Evolutionary conservation across 2,113 vertebrate species (phyloP).

Genomic region (Oceanites oceanicus): DNA sequence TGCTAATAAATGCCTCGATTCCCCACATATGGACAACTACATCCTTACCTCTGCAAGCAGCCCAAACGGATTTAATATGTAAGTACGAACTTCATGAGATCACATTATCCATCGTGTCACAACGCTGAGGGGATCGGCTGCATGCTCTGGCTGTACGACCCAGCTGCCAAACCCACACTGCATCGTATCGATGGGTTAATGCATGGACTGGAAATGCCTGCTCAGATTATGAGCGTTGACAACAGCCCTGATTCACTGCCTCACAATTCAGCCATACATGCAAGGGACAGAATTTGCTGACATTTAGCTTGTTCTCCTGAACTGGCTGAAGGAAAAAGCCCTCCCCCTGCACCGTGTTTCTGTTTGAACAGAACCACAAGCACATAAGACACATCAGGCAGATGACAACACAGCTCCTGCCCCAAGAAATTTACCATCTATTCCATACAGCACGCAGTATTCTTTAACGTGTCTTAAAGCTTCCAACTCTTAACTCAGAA

Average conservation of each 20-base stretch:
- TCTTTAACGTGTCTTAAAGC: neutral
- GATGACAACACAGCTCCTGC: neutral
- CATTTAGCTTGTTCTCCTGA: neutral
- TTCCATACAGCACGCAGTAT: neutral
- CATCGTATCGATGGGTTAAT: fast-evolving
- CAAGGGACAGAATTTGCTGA: neutral
- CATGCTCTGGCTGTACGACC: neutral
- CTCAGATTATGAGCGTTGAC: neutral
- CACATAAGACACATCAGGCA: neutral
- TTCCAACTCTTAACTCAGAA: neutral
- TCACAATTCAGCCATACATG: neutral
- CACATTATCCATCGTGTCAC: neutral
- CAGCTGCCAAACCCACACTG: neutral
- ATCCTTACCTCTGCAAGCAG: neutral
- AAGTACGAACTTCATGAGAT: neutral
- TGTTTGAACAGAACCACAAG: neutral
- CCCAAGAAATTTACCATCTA: neutral
- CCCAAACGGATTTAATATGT: neutral
- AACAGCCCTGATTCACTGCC: neutral
- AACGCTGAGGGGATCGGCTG: neutral
- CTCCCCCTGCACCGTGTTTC: neutral
- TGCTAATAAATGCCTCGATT: neutral
- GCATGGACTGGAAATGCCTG: neutral
- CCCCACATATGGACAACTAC: too few relatives aligned
- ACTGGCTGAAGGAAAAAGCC: neutral